Base-by-base conservation (phyloP, 2,113 vertebrate species). In the Pantherophis guttatus region DNA sequence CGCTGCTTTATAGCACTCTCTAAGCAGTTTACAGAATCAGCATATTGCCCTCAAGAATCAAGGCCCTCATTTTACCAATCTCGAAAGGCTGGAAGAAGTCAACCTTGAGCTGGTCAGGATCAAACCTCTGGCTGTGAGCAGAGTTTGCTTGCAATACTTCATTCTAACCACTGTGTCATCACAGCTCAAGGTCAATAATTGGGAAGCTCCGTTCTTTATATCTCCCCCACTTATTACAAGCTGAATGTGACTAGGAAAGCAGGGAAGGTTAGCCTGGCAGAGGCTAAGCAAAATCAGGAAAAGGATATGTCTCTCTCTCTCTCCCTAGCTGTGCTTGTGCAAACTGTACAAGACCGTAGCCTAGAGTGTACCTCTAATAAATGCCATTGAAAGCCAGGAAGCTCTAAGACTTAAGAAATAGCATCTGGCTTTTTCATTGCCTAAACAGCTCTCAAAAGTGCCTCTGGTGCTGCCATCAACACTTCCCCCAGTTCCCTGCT, bases 391-490 rank as follows among this genome's bases (percentile, higher is more conserved):
- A 62, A 50, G 65, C n/a, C 12, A 23, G 70, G 65, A 52, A 5
- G 29, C 39, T 48, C 52, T 33, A 58, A 59, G 23, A 29, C 33
- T 15, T 29, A 48, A n/a, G 57, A 48, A 17, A 13, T 50, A 86
- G 91, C 70, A 86, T 91, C 91, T 86, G 91, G 33, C 91, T 86
- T 44, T 86, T 12, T 15, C 75, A 8, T 86, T 91, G 55, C 54
- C 91, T 62, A 62, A 92, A 92, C 85, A 92, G 48, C 26, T 62
- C 91, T 87, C 52, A 50, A 92, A 87, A 87, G 3, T 21, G 50
- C 87, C 48, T 62, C 26, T 52, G 91, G 29, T 65, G 57, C 85
- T 92, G 55, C 86, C 85, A 87, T 87, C 91, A 59, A 62, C 55
- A 59, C 44, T 87, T 86, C 54, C 75, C 85, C 81, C 85, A 87